A percentile compares a stretch with the other conserved stretches of the same genome.
Evolutionary conservation across 2,113 vertebrate genomes (phyloP).

Genomic region (Mesocricetus auratus): DNA sequence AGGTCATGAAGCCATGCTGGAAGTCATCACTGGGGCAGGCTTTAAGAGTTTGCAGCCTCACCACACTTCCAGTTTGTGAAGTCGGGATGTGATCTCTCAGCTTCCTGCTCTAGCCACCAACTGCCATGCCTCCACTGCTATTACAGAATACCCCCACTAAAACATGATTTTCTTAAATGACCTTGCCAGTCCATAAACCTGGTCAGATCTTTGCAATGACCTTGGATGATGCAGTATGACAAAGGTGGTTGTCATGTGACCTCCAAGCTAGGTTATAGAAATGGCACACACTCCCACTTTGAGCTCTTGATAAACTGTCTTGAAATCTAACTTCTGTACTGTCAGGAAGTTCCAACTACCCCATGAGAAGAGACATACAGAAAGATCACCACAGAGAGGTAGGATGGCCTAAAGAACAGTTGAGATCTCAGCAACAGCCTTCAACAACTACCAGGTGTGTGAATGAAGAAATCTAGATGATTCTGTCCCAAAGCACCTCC

Average conservation of each 20-base stretch:
- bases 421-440: neutral
- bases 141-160: neutral
- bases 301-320: neutral
- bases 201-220: neutral
- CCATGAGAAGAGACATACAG: neutral
- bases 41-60: neutral
- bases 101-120: neutral
- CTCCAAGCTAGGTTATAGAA: conserved; percentile 13
- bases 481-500: neutral
- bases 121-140: neutral
- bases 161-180: neutral
- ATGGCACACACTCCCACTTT: neutral
- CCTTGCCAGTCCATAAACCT: neutral
- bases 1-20: neutral
- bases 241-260: neutral
- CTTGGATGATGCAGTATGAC: neutral
- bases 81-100: neutral
- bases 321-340: neutral
- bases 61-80: too few species aligned
- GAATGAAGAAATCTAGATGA: conserved; percentile 8
- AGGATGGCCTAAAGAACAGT: neutral
- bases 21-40: neutral
- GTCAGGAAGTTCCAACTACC: neutral
- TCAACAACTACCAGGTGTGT: neutral
- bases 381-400: neutral